Conservation (phyloP, 64 coral and sea anemone genomes). For the Montipora cactus region DNA sequence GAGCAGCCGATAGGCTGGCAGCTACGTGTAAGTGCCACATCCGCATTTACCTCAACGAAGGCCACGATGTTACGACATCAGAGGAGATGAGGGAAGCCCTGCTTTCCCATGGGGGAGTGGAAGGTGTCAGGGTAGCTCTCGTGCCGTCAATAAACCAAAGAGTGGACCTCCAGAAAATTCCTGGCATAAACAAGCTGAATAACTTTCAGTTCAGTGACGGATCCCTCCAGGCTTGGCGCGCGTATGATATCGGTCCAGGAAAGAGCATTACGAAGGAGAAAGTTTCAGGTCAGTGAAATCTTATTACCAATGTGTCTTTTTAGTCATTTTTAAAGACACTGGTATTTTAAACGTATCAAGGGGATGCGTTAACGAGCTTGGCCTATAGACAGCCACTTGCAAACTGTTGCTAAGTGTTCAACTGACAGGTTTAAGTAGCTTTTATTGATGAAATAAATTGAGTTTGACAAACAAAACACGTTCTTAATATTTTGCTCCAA, state of each 20-base stretch:
- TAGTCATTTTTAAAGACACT: neutral
- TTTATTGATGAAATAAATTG: slow-evolving; percentile 7
- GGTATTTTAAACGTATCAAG: slow-evolving; percentile 22
- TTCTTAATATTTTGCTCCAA: neutral
- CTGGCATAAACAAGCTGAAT: slow-evolving; percentile 69
- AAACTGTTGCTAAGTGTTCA: neutral
- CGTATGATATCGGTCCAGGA: slow-evolving; percentile 28
- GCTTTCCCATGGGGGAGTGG: neutral
- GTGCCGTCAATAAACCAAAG: neutral
- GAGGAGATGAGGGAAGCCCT: neutral
- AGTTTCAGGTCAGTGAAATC: neutral
- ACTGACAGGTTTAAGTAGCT: neutral
- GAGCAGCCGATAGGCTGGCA: slow-evolving; percentile 19
- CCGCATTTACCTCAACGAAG: slow-evolving; percentile 26
- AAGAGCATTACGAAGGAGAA: slow-evolving; percentile 51
- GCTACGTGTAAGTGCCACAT: slow-evolving; percentile 58
- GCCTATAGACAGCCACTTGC: neutral
- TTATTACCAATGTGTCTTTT: neutral
- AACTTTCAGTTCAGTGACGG: slow-evolving; percentile 45
- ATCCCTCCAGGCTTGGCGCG: slow-evolving; percentile 38
- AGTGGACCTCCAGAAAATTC: slow-evolving; percentile 3
- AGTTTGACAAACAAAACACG: neutral
- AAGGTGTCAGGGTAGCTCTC: slow-evolving; percentile 24
- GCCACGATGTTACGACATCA: slow-evolving; percentile 35
- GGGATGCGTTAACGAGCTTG: slow-evolving; percentile 12